phyloP scores from a whole-genome alignment of 2,113 vertebrate genomes.

The Solea senegalensis region DNA sequence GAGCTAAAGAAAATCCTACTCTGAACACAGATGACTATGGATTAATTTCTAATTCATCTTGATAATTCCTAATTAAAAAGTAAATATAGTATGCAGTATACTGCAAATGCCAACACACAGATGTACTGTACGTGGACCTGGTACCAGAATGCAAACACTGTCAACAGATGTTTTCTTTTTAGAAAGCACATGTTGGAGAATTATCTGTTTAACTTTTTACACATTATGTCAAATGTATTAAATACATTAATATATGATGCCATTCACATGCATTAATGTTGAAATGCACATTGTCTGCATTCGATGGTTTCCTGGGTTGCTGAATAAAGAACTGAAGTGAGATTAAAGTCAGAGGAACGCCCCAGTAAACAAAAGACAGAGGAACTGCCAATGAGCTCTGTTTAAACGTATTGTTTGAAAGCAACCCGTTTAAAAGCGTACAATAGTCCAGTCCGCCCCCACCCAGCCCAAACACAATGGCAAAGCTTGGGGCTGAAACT shows the following conservation, averaged over 20 bases:
- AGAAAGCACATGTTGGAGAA: not conserved
- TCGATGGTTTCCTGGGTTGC: slow-evolving; percentile 35
- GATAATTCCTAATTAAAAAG: not conserved
- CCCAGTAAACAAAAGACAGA: slow-evolving; percentile 58
- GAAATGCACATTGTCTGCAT: slow-evolving; percentile 1
- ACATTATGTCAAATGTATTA: too few species aligned
- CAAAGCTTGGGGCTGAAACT: slow-evolving; percentile 9
- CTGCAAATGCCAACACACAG: not conserved
- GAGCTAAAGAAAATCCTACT: not conserved
- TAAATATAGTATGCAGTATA: not conserved
- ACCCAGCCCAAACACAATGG: slow-evolving; percentile 53
- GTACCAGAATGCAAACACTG: not conserved
- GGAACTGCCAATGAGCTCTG: slow-evolving; percentile 48
- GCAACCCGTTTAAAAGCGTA: slow-evolving; percentile 37
- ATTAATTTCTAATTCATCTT: not conserved
- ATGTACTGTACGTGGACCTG: not conserved
- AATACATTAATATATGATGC: too few species aligned
- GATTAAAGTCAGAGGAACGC: slow-evolving; percentile 63
- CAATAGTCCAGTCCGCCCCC: slow-evolving; percentile 56
- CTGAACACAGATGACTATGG: too few species aligned
- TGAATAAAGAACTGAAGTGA: slow-evolving; percentile 40
- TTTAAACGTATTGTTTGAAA: slow-evolving; percentile 66
- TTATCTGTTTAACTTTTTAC: not conserved
- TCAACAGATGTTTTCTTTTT: not conserved
- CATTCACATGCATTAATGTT: not conserved